Evolutionary conservation across 2,888 invertebrate genomes (phyloP).

Genomic region (Hoplodrina ambigua): DNA sequence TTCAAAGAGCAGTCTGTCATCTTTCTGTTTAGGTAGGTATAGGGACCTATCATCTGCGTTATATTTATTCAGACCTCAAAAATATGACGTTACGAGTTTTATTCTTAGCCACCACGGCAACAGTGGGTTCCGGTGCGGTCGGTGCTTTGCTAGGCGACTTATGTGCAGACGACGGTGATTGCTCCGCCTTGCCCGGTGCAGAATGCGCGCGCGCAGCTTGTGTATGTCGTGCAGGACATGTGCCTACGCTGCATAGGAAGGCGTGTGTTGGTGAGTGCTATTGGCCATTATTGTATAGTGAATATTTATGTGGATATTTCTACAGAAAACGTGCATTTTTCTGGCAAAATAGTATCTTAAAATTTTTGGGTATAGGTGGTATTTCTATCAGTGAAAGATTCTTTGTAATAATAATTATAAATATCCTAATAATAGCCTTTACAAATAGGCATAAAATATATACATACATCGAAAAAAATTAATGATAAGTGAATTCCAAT

Average conservation of each 20-base stretch:
- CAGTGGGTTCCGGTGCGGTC: slow-evolving; percentile 82
- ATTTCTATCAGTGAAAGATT: neutral
- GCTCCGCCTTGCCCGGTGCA: slow-evolving; percentile 92
- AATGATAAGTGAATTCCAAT: neutral
- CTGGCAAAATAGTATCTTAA: neutral
- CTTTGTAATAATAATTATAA: neutral
- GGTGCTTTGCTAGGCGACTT: slow-evolving; percentile 94
- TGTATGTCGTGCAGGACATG: slow-evolving; percentile 92
- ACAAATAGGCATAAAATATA: too few species aligned
- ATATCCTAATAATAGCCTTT: too few species aligned
- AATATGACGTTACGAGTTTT: neutral
- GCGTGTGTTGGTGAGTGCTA: slow-evolving; percentile 84
- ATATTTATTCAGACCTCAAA: neutral
- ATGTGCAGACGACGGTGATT: slow-evolving; percentile 91
- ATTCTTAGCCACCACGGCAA: slow-evolving; percentile 84
- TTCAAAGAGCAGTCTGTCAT: neutral
- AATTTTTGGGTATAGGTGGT: too few species aligned
- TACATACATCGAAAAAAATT: too few species aligned
- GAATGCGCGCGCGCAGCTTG: slow-evolving; percentile 94
- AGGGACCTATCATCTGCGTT: neutral
- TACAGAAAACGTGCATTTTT: neutral
- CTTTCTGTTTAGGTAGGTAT: neutral
- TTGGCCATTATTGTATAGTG: neutral
- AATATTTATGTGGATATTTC: neutral
- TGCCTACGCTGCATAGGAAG: slow-evolving; percentile 84